Evolutionary conservation across 2,888 invertebrate species (phyloP).

Genomic region (Frankliniella intonsa): DNA sequence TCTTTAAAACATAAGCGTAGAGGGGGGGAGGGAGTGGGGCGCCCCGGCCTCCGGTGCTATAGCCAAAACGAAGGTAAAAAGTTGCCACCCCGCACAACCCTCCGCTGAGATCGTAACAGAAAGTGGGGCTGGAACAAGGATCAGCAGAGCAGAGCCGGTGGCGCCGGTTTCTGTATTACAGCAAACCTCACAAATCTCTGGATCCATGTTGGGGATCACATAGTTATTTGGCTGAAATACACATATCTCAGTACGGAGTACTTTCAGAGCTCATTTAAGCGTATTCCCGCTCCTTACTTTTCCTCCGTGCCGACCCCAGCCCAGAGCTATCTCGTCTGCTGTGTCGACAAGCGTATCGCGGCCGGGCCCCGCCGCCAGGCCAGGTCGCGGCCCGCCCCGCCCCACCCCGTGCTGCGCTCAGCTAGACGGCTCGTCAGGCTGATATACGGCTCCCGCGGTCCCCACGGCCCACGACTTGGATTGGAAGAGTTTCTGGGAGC

Average conservation of each 20-base stretch:
- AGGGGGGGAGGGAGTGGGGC: background rate
- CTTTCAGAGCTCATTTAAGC: no score
- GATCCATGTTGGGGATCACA: background rate
- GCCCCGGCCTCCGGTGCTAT: no score
- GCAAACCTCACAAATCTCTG: no score
- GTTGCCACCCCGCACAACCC: background rate
- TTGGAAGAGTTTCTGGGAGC: slow-evolving; percentile 5
- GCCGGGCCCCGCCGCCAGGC: background rate
- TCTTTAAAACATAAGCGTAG: slow-evolving; percentile 9
- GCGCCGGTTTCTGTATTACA: no score
- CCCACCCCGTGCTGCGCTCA: background rate
- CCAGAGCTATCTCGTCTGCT: background rate
- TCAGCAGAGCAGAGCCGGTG: no score
- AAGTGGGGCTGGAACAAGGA: background rate
- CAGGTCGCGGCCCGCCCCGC: background rate
- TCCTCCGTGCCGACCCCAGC: background rate
- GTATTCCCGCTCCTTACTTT: background rate
- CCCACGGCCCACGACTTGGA: slow-evolving; percentile 11
- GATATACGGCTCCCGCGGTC: slow-evolving; percentile 7
- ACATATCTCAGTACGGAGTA: no score
- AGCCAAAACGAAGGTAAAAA: background rate
- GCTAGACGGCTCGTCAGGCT: background rate
- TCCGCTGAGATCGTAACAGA: background rate
- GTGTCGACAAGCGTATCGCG: background rate
- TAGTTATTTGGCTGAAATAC: background rate